Conservation (phyloP, 2,113 vertebrate genomes). For the Ibidorhyncha struthersii region DNA sequence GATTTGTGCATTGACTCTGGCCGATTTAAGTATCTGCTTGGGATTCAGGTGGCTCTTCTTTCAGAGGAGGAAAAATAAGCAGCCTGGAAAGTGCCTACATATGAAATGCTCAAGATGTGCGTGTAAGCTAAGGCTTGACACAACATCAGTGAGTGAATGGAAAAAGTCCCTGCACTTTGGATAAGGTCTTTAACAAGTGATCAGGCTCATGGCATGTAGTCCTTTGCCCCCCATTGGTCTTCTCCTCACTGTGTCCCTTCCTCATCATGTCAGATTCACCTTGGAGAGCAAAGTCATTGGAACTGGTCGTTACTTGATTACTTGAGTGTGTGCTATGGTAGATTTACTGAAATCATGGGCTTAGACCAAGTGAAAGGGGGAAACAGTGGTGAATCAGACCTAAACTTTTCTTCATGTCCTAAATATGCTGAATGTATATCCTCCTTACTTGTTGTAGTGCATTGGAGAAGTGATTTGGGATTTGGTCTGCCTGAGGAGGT, state of each 20-base stretch:
- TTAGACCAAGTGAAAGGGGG: neutral
- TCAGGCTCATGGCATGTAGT: neutral
- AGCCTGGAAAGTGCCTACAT: neutral
- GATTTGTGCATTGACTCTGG: neutral
- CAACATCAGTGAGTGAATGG: neutral
- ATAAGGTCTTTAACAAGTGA: neutral
- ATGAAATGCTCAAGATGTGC: neutral
- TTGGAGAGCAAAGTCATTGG: neutral
- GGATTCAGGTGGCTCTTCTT: neutral
- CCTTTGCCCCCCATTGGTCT: neutral
- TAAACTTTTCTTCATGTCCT: neutral
- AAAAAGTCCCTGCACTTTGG: neutral
- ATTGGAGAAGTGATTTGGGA: neutral
- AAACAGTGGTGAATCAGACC: neutral
- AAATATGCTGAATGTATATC: neutral
- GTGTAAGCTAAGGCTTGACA: neutral
- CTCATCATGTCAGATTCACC: neutral
- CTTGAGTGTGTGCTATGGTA: neutral
- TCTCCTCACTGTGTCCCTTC: neutral
- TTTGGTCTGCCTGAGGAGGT: neutral
- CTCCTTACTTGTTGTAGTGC: neutral
- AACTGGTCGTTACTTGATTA: neutral
- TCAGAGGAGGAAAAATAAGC: neutral
- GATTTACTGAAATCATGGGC: neutral
- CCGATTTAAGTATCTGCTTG: neutral